Conservation (phyloP, 2,888 invertebrate species). For the Chloromyia formosa region DNA sequence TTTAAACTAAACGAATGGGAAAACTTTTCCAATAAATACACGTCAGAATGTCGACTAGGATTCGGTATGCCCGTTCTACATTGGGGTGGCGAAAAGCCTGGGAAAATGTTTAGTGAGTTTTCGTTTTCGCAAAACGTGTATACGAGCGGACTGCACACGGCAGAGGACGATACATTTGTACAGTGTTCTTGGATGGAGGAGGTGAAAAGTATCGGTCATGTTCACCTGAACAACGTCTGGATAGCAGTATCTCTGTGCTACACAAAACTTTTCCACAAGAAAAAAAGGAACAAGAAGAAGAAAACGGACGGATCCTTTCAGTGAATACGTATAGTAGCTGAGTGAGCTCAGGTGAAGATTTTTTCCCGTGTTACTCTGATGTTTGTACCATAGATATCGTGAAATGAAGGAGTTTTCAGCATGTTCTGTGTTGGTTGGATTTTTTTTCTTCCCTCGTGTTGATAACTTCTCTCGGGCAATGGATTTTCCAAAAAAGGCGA, state of each 20-base stretch:
- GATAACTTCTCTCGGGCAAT: too few species aligned
- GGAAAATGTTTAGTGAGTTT: neutral
- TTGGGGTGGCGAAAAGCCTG: neutral
- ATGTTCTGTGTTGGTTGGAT: too few species aligned
- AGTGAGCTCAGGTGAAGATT: too few species aligned
- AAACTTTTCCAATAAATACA: slow-evolving; percentile 50
- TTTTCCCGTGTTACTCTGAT: too few species aligned
- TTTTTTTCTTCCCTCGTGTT: too few species aligned
- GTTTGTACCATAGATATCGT: too few species aligned
- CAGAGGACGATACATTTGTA: neutral
- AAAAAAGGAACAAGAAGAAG: neutral
- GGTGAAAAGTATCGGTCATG: slow-evolving; percentile 17
- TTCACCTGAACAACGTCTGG: slow-evolving; percentile 23
- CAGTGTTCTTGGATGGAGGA: neutral
- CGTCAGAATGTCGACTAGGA: slow-evolving; percentile 37
- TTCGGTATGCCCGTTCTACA: too few species aligned
- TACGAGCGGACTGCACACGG: neutral
- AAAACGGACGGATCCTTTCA: too few species aligned
- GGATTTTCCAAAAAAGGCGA: too few species aligned
- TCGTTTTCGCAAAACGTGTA: neutral
- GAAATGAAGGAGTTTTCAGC: too few species aligned
- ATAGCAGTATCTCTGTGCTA: neutral
- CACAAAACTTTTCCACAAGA: slow-evolving; percentile 12
- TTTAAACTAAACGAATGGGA: slow-evolving; percentile 50
- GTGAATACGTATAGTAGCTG: too few species aligned